phyloP scores from a whole-genome alignment of 2,113 vertebrate genomes.

The Osmerus mordax region DNA sequence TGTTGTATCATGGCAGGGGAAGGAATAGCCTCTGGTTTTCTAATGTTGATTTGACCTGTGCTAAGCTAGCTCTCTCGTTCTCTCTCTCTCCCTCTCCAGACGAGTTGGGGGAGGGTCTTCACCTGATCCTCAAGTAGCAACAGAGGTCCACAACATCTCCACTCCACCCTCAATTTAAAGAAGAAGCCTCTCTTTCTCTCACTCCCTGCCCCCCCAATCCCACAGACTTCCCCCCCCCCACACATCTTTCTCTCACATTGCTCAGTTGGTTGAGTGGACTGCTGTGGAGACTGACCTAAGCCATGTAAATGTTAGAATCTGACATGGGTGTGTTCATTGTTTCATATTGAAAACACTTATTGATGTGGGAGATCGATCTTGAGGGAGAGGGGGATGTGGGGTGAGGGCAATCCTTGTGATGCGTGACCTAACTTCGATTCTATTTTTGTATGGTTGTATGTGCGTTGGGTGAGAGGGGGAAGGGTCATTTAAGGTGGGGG shows the following conservation, averaged over 20 bases:
- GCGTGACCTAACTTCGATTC: neutral
- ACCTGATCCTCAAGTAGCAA: conserved; percentile 91
- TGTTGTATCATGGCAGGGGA: neutral
- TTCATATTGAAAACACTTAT: conserved; percentile 84
- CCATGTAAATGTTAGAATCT: conserved; percentile 83
- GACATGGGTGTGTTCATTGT: conserved; percentile 78
- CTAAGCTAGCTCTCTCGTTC: neutral
- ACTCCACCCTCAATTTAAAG: conserved; percentile 60
- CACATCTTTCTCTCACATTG: conserved; percentile 37
- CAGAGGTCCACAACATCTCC: conserved; percentile 49
- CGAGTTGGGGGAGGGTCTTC: conserved; percentile 89
- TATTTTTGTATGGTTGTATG: conserved; percentile 6
- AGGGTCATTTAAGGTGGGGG: conserved; percentile 3
- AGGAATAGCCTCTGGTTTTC: neutral
- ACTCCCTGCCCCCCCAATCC: conserved; percentile 33
- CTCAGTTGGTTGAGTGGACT: conserved; percentile 40
- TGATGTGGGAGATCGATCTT: conserved; percentile 44
- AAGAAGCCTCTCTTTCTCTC: conserved; percentile 55
- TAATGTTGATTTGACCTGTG: neutral
- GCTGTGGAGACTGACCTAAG: conserved; percentile 61
- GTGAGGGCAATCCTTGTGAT: neutral
- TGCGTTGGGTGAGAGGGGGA: conserved; percentile 21
- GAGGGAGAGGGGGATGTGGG: conserved; percentile 32
- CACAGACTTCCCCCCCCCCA: conserved; percentile 26
- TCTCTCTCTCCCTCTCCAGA: conserved; percentile 64